Conservation (phyloP, 2,888 invertebrate genomes). For the Drosophila fungiperda region DNA sequence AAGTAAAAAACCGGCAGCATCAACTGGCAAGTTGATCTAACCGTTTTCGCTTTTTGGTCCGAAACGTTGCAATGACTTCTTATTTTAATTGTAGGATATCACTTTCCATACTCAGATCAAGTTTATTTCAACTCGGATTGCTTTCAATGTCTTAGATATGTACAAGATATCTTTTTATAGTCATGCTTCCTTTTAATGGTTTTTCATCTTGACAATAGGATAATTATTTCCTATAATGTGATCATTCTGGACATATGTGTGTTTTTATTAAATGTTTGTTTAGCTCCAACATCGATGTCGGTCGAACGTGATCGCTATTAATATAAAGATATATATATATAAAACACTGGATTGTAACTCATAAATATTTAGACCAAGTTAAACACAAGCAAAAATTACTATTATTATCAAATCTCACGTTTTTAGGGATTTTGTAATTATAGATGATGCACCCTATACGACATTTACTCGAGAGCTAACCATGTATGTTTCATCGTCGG, state of each 20-base stretch:
- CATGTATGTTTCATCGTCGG: constrained; percentile 29
- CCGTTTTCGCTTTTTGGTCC: not conserved
- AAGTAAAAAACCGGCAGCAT: not conserved
- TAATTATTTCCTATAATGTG: not conserved
- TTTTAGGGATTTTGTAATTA: not conserved
- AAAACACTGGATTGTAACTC: not conserved
- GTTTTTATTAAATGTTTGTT: not conserved
- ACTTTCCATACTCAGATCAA: not conserved
- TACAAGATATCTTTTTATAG: not conserved
- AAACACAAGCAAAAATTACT: not conserved
- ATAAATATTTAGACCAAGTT: not conserved
- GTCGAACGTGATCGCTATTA: not conserved
- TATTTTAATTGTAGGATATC: not conserved
- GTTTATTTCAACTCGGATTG: not conserved
- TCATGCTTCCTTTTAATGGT: not conserved
- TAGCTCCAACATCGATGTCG: not conserved
- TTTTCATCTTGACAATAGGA: not conserved
- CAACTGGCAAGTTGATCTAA: not conserved
- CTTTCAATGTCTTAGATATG: not conserved
- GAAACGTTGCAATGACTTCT: not conserved
- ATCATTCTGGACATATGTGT: not conserved
- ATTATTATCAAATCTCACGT: not conserved
- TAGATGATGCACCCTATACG: constrained; percentile 40
- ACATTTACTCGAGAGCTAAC: constrained; percentile 31
- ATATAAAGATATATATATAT: not conserved